Percentiles rank a stretch among this genome's conserved stretches.
phyloP scores from a whole-genome alignment of 2,113 vertebrate genomes.

The Marmota monax region DNA sequence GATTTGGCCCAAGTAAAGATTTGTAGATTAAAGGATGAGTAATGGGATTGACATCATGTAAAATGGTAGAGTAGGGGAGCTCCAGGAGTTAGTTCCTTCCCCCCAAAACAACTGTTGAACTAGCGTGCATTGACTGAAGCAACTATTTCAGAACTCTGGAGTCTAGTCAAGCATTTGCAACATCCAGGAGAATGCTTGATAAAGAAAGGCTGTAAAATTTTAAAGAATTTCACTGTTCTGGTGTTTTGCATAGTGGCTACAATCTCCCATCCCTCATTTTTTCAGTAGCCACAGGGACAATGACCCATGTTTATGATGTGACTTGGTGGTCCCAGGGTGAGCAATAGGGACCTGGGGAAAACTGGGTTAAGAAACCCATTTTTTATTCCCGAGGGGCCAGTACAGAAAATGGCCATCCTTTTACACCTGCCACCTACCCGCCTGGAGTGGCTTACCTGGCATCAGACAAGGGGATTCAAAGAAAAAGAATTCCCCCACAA shows the following conservation, averaged over 20 bases:
- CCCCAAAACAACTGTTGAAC: neutral
- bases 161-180: neutral
- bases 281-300: neutral
- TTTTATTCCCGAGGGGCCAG: neutral
- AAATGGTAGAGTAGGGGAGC: neutral
- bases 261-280: neutral
- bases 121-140: neutral
- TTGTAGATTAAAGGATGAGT: neutral
- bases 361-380: neutral
- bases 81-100: conserved; percentile 37
- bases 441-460: neutral
- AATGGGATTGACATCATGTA: neutral
- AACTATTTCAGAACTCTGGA: conserved; percentile 45
- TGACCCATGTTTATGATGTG: neutral
- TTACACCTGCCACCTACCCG: neutral
- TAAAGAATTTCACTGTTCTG: neutral
- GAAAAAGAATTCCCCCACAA: neutral
- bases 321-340: neutral
- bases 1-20: neutral
- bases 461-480: conserved; percentile 15
- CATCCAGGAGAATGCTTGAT: neutral
- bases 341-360: neutral
- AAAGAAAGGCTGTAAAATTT: conserved; percentile 33
- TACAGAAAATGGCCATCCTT: neutral
- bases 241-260: neutral